Conservation (phyloP, 2,888 invertebrate genomes). For the Nomada fucata region DNA sequence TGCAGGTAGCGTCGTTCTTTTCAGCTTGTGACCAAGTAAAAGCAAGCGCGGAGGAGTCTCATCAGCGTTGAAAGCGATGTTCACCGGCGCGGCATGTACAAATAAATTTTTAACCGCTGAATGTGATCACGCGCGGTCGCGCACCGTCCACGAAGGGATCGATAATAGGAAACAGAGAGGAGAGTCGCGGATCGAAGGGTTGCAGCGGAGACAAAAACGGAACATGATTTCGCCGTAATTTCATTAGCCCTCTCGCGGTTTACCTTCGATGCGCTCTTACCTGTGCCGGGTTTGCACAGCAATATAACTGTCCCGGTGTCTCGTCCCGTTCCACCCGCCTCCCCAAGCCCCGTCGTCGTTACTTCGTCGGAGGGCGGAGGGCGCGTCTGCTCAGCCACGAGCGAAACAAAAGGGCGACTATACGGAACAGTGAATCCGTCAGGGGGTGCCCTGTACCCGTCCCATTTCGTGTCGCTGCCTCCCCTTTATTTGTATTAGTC, state of each 20-base stretch:
- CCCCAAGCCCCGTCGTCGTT: neutral
- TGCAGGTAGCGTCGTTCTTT: slow-evolving; percentile 26
- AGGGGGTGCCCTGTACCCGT: slow-evolving; percentile 19
- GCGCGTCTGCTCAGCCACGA: slow-evolving; percentile 14
- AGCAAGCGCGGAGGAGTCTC: neutral
- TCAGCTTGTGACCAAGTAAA: slow-evolving; percentile 10
- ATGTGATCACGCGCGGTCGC: too few species aligned
- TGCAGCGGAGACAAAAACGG: neutral
- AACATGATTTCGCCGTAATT: neutral
- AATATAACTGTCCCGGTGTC: slow-evolving; percentile 37
- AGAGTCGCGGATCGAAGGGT: too few species aligned
- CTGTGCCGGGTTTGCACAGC: slow-evolving; percentile 33
- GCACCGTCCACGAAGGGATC: too few species aligned
- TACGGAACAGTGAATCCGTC: slow-evolving; percentile 53
- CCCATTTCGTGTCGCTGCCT: neutral
- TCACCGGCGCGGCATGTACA: too few species aligned
- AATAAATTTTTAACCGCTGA: too few species aligned
- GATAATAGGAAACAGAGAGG: neutral
- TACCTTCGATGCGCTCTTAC: slow-evolving; percentile 23
- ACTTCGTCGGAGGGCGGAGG: slow-evolving; percentile 10
- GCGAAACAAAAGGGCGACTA: slow-evolving; percentile 65
- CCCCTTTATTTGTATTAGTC: slow-evolving; percentile 40
- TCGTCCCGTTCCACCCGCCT: neutral
- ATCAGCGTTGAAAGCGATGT: too few species aligned
- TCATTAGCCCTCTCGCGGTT: slow-evolving; percentile 23